Conservation (phyloP, 2,113 vertebrate genomes). For the Syngnathus floridae region DNA sequence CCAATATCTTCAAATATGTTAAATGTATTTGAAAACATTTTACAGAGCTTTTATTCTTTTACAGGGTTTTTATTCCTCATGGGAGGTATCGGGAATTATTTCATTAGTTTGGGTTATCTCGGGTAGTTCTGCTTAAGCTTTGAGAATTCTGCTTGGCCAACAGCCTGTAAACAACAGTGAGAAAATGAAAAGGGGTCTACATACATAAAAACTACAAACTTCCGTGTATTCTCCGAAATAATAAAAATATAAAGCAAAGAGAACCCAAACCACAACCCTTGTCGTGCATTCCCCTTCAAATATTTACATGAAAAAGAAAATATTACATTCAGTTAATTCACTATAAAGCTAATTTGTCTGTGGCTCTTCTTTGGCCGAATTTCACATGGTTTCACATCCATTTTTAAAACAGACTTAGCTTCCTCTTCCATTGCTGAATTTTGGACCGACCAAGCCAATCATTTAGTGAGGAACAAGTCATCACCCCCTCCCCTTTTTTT, state of each 20-base stretch:
- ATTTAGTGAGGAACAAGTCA: constrained; percentile 49
- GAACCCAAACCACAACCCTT: constrained; percentile 54
- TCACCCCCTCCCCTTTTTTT: constrained; percentile 27
- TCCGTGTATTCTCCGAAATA: constrained; percentile 32
- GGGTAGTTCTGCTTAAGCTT: not conserved
- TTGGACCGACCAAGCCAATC: constrained; percentile 40
- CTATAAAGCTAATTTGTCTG: constrained; percentile 74
- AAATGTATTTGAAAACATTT: not conserved
- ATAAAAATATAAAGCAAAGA: constrained; percentile 53
- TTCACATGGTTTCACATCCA: constrained; percentile 66
- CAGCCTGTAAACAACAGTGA: not conserved
- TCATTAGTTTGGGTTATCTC: not conserved
- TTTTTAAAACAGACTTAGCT: constrained; percentile 50
- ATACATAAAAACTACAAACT: constrained; percentile 5
- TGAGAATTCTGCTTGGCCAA: not conserved
- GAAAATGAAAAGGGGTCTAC: not conserved
- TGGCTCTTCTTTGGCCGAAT: constrained; percentile 61
- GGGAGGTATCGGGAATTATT: not conserved
- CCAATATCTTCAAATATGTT: not conserved
- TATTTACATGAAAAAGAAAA: constrained; percentile 75
- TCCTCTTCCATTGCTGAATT: constrained; percentile 33
- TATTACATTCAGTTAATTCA: constrained; percentile 74
- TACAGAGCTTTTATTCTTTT: not conserved
- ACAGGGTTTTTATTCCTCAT: not conserved
- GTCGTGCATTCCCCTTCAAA: constrained; percentile 56